Evolutionary conservation across 1,140 invertebrate genomes (phyloP).

Genomic region (Calephelis virginiensis): DNA sequence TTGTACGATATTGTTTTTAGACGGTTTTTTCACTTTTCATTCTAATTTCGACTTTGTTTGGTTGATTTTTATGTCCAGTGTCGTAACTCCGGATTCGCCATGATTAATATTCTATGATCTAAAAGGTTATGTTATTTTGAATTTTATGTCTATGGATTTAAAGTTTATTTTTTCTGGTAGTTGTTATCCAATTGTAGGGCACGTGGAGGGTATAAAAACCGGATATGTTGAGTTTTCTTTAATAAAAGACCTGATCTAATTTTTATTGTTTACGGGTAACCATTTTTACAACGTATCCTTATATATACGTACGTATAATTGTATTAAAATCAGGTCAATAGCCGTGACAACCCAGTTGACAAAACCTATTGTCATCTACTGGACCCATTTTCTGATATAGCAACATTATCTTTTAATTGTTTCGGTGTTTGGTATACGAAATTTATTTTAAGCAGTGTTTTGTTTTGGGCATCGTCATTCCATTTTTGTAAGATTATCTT

Average conservation of each 20-base stretch:
- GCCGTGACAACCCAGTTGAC: too few species aligned
- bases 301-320: too few species aligned
- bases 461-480: conserved; percentile 34
- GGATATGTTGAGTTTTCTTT: conserved; percentile 9
- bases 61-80: neutral
- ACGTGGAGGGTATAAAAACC: neutral
- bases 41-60: neutral
- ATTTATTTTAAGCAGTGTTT: conserved; percentile 46
- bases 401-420: too few species aligned
- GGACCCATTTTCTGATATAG: too few species aligned
- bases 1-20: neutral
- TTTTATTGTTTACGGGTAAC: neutral
- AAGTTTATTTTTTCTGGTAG: neutral
- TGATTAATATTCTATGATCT: conserved; percentile 1
- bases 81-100: neutral
- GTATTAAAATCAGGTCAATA: too few species aligned
- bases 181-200: neutral
- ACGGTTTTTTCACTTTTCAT: neutral
- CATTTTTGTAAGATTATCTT: conserved; percentile 67
- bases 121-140: neutral
- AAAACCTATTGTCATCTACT: too few species aligned
- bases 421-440: conserved; percentile 60
- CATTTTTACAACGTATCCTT: too few species aligned
- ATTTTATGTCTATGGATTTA: neutral
- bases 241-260: neutral